Conservation (phyloP, 1,140 invertebrate genomes). For the Gonioctena quinquepunctata region DNA sequence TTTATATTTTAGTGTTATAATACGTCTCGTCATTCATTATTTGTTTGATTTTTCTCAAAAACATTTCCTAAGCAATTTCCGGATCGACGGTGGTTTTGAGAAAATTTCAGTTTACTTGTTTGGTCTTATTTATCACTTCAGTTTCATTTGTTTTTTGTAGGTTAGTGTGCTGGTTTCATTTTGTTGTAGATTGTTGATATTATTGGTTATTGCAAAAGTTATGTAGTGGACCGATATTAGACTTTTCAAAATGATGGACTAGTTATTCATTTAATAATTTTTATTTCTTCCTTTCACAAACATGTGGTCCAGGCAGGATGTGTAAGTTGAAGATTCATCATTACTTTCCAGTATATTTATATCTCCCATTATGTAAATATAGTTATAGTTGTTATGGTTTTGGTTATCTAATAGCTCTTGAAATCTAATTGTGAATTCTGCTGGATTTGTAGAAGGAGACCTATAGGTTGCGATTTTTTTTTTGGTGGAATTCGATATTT, state of each 20-base stretch:
- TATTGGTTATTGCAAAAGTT: background rate
- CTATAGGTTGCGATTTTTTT: background rate
- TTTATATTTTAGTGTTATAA: background rate
- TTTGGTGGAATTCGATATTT: background rate
- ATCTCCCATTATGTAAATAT: no score
- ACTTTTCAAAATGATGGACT: background rate
- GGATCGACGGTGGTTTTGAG: no score
- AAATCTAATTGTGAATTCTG: background rate
- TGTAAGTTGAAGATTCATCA: background rate
- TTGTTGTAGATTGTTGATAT: background rate
- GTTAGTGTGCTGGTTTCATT: background rate
- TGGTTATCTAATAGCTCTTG: no score
- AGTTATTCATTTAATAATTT: background rate
- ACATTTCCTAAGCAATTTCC: no score
- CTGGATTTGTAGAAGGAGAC: background rate
- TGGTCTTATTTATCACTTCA: background rate
- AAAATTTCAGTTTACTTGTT: no score
- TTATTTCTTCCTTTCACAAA: background rate
- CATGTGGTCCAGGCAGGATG: background rate
- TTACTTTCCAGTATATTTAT: no score
- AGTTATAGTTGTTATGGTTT: no score
- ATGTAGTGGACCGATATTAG: background rate
- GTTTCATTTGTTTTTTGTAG: background rate
- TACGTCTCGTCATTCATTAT: background rate
- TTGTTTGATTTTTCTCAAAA: no score